Percentiles rank a stretch among this genome's conserved stretches.
Conservation (phyloP, 1,140 invertebrate species). For the Cepaea nemoralis region DNA sequence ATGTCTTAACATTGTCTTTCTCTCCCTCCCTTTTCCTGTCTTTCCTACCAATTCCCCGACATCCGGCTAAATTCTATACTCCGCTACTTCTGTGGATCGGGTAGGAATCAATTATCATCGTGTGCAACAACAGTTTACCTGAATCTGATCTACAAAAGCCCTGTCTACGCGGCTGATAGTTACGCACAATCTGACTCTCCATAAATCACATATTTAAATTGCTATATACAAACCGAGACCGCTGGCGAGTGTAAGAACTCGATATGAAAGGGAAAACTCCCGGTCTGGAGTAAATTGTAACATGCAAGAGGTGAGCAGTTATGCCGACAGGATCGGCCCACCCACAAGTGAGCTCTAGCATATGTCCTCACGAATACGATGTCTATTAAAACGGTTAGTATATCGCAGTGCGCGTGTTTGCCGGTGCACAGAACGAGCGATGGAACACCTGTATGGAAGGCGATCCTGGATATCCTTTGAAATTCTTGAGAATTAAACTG, state of each 20-base stretch:
- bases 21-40: too few species aligned
- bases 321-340: background rate
- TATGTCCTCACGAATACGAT: background rate
- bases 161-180: too few species aligned
- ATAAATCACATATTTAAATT: too few species aligned
- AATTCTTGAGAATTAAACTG: slow-evolving; percentile 28
- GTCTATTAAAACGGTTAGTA: slow-evolving; percentile 27
- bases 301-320: background rate
- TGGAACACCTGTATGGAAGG: slow-evolving; percentile 11
- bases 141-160: too few species aligned
- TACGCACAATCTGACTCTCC: too few species aligned
- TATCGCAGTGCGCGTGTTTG: slow-evolving; percentile 7
- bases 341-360: background rate
- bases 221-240: too few species aligned
- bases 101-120: too few species aligned
- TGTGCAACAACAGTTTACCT: too few species aligned
- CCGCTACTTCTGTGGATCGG: too few species aligned
- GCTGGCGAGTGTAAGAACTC: background rate
- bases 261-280: background rate
- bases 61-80: too few species aligned
- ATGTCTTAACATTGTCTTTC: too few species aligned
- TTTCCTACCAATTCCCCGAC: too few species aligned
- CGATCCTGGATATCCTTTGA: slow-evolving; percentile 19
- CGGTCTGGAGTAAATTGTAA: background rate
- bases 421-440: background rate